Evolutionary conservation across 2,113 vertebrate genomes (phyloP).

Genomic region (Falco punctatus): DNA sequence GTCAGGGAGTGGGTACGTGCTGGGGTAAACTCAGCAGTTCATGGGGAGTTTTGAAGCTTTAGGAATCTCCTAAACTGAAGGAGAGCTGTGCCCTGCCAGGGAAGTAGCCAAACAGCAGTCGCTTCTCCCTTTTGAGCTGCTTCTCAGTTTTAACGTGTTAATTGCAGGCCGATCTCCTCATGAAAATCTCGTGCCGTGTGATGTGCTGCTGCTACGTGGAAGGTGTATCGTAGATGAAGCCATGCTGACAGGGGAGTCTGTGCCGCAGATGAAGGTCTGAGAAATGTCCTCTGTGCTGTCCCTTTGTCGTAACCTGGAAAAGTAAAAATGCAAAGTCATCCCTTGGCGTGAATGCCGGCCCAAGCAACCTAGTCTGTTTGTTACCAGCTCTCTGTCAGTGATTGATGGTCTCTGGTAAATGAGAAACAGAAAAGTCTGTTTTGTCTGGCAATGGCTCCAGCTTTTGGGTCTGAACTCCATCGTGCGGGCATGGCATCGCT

Average conservation of each 20-base stretch:
- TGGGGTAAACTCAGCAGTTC: no score
- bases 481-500: background rate
- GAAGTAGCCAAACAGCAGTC: no score
- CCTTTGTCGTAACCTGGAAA: no score
- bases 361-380: background rate
- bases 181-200: slow-evolving; percentile 93
- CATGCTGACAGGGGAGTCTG: slow-evolving; percentile 95
- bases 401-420: background rate
- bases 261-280: slow-evolving; percentile 95
- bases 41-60: background rate
- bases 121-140: background rate
- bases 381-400: background rate
- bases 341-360: background rate
- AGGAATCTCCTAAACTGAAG: background rate
- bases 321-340: background rate
- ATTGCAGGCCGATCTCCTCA: slow-evolving; percentile 89
- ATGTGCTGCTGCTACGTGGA: slow-evolving; percentile 90
- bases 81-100: background rate
- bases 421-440: background rate
- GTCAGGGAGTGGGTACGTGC: background rate
- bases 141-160: background rate
- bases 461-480: background rate
- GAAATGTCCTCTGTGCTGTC: background rate
- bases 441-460: background rate
- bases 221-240: slow-evolving; percentile 96